A percentile compares a stretch with the other conserved stretches of the same genome.
Evolutionary conservation across 2,888 invertebrate species (phyloP).

Genomic region (Anorthoa munda): DNA sequence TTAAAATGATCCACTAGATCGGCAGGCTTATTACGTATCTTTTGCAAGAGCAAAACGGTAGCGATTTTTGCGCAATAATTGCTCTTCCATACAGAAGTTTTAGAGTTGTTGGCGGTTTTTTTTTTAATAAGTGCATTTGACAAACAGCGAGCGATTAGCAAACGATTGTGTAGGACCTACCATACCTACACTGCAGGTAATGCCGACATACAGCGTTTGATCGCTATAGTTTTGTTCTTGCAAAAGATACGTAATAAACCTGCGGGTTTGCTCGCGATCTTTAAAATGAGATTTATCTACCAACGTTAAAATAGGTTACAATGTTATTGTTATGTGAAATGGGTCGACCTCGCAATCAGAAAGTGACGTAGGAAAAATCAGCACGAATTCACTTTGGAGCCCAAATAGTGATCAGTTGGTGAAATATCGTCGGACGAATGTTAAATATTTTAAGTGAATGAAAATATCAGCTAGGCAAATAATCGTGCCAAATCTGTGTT

Average conservation of each 20-base stretch:
- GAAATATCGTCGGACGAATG: conserved; percentile 10
- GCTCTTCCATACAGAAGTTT: too few relatives aligned
- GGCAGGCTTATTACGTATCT: too few relatives aligned
- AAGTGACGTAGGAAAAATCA: conserved; percentile 30
- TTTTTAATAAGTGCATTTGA: too few relatives aligned
- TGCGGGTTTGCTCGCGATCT: conserved; percentile 17
- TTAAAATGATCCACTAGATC: conserved; percentile 45
- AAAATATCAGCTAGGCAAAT: conserved; percentile 57
- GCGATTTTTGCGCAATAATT: too few relatives aligned
- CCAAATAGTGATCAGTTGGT: conserved; percentile 26
- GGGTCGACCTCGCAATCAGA: conserved; percentile 52
- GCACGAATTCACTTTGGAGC: conserved; percentile 30
- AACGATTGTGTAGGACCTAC: too few relatives aligned
- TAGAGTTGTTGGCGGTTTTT: too few relatives aligned
- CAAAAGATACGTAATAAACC: too few relatives aligned
- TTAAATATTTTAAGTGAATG: conserved; percentile 57
- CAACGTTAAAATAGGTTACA: conserved; percentile 60
- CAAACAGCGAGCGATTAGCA: too few relatives aligned
- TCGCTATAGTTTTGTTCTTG: too few relatives aligned
- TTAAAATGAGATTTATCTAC: conserved; percentile 35
- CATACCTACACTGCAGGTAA: too few relatives aligned
- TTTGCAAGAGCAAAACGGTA: too few relatives aligned
- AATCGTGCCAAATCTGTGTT: conserved; percentile 70
- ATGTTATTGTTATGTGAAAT: conserved; percentile 64
- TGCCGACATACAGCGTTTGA: too few relatives aligned